Conservation (phyloP, 2,113 vertebrate species). For the Labrus mixtus region DNA sequence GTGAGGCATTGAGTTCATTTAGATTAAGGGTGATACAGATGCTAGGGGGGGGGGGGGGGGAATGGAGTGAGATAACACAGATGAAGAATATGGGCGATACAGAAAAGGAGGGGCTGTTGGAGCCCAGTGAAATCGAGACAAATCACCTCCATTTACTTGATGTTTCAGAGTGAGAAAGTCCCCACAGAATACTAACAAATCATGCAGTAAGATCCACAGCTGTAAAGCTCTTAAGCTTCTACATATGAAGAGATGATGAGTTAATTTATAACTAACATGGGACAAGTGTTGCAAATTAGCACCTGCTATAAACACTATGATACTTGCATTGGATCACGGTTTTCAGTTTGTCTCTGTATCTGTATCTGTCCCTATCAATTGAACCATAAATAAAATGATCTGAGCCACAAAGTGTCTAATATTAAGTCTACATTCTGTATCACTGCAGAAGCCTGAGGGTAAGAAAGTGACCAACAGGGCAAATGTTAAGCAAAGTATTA, state of each 20-base stretch:
- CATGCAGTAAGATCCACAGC: neutral
- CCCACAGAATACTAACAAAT: neutral
- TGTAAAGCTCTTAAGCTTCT: neutral
- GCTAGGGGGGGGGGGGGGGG: slow-evolving; percentile 2
- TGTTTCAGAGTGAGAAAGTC: neutral
- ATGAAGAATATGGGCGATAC: slow-evolving; percentile 22
- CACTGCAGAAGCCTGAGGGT: neutral
- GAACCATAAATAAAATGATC: no score
- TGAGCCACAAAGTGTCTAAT: no score
- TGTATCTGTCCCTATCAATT: no score
- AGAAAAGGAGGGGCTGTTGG: slow-evolving; percentile 2
- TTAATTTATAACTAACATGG: no score
- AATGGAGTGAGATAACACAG: slow-evolving; percentile 46
- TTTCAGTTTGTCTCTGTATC: no score
- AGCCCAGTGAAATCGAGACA: slow-evolving; percentile 33
- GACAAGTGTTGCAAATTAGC: no score
- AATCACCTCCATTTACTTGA: slow-evolving; percentile 19
- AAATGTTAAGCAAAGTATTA: neutral
- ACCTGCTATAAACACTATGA: no score
- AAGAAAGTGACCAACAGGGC: slow-evolving; percentile 5
- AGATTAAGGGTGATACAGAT: slow-evolving; percentile 48
- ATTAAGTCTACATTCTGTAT: neutral
- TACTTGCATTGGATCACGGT: no score
- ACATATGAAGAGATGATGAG: neutral
- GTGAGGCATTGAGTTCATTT: slow-evolving; percentile 42